Conservation (phyloP, 2,113 vertebrate genomes). For the Tragelaphus buxtoni region DNA sequence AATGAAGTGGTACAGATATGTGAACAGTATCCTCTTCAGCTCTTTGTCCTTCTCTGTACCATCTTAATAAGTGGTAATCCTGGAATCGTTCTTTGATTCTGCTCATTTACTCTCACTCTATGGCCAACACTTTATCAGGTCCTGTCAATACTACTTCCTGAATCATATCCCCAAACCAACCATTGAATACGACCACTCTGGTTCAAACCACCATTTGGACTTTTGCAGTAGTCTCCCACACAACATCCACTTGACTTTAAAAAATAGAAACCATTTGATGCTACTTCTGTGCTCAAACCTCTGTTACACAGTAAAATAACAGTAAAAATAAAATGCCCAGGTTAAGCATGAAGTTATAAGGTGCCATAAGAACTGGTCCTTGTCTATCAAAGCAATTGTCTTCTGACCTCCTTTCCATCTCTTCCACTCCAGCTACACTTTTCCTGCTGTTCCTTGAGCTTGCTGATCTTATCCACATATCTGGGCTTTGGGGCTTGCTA, state of each 20-base stretch:
- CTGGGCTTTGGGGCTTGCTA: not conserved
- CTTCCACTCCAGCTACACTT: not conserved
- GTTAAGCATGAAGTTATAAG: not conserved
- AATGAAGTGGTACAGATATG: not conserved
- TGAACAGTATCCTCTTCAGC: too few relatives aligned
- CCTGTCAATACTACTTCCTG: not conserved
- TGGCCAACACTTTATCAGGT: not conserved
- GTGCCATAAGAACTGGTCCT: not conserved
- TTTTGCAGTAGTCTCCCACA: not conserved
- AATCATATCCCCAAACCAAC: not conserved
- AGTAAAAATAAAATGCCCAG: not conserved
- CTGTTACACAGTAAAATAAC: not conserved
- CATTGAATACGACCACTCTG: rapidly evolving
- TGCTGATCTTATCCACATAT: not conserved
- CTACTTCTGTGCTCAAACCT: not conserved
- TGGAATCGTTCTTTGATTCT: not conserved
- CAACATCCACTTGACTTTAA: not conserved
- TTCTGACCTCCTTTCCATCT: not conserved
- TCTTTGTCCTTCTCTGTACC: not conserved
- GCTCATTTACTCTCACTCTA: not conserved
- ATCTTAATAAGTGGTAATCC: not conserved
- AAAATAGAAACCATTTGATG: not conserved
- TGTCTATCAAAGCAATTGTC: too few relatives aligned
- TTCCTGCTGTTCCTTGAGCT: not conserved
- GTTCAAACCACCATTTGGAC: not conserved